A percentile compares a stretch with the other conserved stretches of the same genome.
phyloP scores from a whole-genome alignment of 1,140 invertebrate species.

The Diachasma alloeum region DNA sequence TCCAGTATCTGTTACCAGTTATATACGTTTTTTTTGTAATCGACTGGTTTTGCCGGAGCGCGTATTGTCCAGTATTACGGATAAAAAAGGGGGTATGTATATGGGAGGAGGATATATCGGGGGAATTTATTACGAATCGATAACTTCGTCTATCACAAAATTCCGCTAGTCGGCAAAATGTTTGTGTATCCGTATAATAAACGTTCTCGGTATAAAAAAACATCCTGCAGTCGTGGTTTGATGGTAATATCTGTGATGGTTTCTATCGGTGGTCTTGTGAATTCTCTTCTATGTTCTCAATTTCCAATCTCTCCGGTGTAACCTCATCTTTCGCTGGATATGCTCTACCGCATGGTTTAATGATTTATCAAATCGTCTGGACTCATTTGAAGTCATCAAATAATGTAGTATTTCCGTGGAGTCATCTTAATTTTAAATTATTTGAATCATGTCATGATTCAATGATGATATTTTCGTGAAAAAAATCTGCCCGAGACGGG shows the following conservation, averaged over 20 bases:
- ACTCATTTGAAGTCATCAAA: too few species aligned
- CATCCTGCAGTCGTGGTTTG: not conserved
- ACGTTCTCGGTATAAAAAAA: not conserved
- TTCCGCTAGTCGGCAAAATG: not conserved
- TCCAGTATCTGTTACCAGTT: not conserved
- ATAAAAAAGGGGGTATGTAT: constrained; percentile 36
- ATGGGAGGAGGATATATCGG: constrained; percentile 39
- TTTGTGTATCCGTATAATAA: constrained; percentile 15
- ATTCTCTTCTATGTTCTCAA: too few species aligned
- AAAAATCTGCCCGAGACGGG: too few species aligned
- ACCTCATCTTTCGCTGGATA: too few species aligned
- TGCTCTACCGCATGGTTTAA: too few species aligned
- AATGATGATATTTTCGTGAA: too few species aligned
- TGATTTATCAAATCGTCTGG: too few species aligned
- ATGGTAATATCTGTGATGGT: not conserved
- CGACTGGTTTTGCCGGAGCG: constrained; percentile 36
- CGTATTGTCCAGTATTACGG: constrained; percentile 50
- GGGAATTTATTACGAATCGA: constrained; percentile 52
- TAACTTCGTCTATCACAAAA: constrained; percentile 39
- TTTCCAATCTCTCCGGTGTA: too few species aligned
- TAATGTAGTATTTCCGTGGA: too few species aligned
- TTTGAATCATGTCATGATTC: too few species aligned
- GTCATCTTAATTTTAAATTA: too few species aligned
- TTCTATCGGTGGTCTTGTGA: too few species aligned
- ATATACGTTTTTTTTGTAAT: constrained; percentile 39